Conservation (phyloP, 2,113 vertebrate species). For the Triplophysa tibetana region DNA sequence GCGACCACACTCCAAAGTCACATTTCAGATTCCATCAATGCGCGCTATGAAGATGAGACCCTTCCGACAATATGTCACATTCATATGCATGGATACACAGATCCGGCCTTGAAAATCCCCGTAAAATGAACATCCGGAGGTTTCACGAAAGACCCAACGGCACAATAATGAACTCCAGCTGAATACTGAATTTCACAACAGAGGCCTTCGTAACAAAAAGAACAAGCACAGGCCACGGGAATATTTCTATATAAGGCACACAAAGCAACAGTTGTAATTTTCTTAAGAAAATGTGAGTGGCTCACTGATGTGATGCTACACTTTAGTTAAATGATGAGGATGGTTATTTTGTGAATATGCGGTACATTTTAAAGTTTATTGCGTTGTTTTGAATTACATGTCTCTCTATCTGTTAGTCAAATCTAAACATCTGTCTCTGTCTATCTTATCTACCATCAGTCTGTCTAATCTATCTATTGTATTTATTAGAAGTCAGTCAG, state of each 20-base stretch:
- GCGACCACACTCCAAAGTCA: neutral
- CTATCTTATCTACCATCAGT: no score
- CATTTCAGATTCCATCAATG: constrained; percentile 36
- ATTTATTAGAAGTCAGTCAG: no score
- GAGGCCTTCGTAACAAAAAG: constrained; percentile 14
- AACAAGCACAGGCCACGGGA: constrained; percentile 28
- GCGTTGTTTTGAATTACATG: no score
- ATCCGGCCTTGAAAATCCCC: constrained; percentile 51
- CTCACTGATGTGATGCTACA: no score
- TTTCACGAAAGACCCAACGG: constrained; percentile 4
- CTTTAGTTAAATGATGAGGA: no score
- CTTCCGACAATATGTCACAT: constrained; percentile 19
- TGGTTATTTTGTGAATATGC: no score
- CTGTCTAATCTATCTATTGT: no score
- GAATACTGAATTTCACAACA: constrained; percentile 28
- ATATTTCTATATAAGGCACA: constrained; percentile 55
- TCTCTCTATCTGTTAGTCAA: no score
- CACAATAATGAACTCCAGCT: constrained; percentile 43
- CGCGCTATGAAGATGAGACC: neutral
- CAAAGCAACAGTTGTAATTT: neutral
- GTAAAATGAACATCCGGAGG: constrained; percentile 46
- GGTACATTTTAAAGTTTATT: no score
- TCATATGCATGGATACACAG: constrained; percentile 31
- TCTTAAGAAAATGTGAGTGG: no score
- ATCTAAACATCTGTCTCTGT: no score